Evolutionary conservation across 2,113 vertebrate genomes (phyloP).

Genomic region (Ammospiza caudacuta): DNA sequence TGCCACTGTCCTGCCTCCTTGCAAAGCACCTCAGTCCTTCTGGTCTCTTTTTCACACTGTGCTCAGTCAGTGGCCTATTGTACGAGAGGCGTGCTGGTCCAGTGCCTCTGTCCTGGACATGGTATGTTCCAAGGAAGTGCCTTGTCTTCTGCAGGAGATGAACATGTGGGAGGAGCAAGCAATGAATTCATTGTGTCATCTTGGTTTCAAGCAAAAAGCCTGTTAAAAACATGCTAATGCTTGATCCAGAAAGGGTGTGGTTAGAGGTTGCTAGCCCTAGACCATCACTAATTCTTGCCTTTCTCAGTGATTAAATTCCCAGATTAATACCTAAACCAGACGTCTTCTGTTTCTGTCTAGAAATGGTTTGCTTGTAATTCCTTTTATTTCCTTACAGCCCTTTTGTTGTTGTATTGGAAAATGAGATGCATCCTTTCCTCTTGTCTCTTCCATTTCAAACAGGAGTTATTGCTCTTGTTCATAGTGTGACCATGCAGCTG

Average conservation of each 20-base stretch:
- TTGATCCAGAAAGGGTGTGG: neutral
- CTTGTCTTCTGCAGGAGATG: neutral
- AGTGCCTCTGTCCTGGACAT: accelerated
- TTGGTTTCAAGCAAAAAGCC: neutral
- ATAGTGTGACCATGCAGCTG: neutral
- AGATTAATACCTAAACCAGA: neutral
- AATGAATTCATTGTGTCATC: accelerated
- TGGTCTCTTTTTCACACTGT: neutral
- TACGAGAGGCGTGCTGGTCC: neutral
- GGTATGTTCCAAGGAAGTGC: neutral
- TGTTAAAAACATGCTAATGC: neutral
- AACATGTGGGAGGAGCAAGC: accelerated
- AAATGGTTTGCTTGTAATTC: neutral
- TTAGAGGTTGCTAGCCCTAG: neutral
- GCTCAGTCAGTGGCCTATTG: neutral
- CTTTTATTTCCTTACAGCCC: neutral
- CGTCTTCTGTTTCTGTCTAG: neutral
- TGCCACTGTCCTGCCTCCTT: neutral
- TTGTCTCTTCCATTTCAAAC: neutral
- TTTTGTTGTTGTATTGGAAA: neutral
- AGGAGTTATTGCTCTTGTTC: neutral
- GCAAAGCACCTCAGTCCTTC: neutral
- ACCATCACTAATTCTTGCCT: neutral
- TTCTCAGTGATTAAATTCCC: neutral
- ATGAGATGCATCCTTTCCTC: neutral